Conservation (phyloP, 2,888 invertebrate species). For the Chrysina gloriosa region DNA sequence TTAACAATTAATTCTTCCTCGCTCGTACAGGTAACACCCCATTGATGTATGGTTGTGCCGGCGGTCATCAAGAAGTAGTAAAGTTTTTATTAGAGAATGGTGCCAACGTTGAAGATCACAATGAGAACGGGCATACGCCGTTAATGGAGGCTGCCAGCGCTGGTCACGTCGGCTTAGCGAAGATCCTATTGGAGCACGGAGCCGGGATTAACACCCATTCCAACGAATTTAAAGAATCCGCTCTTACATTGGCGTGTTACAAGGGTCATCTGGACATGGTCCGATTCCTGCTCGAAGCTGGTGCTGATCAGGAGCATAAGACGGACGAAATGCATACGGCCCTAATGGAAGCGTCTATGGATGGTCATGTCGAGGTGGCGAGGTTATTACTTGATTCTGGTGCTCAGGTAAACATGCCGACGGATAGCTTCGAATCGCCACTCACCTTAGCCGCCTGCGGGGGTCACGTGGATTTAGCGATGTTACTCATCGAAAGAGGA, state of each 20-base stretch:
- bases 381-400: slow-evolving; percentile 93
- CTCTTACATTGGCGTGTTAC: slow-evolving; percentile 72
- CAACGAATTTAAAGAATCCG: slow-evolving; percentile 94
- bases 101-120: slow-evolving; percentile 97
- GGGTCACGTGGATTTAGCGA: slow-evolving; percentile 97
- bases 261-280: slow-evolving; percentile 99
- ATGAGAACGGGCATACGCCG: slow-evolving; percentile 99
- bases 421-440: slow-evolving; percentile 99
- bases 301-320: slow-evolving; percentile 97
- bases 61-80: slow-evolving; percentile 94
- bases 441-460: slow-evolving; percentile 98
- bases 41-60: slow-evolving; percentile 96
- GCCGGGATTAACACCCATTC: slow-evolving; percentile 99
- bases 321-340: slow-evolving; percentile 99
- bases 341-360: slow-evolving; percentile 99
- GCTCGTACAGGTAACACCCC: slow-evolving; percentile 91
- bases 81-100: slow-evolving; percentile 88
- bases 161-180: slow-evolving; percentile 93
- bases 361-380: slow-evolving; percentile 98
- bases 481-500: slow-evolving; percentile 94
- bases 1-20: no score
- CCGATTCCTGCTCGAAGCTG: slow-evolving; percentile 92
- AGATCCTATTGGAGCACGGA: slow-evolving; percentile 90
- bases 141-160: slow-evolving; percentile 99
- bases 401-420: slow-evolving; percentile 99